These are phyloP conservation scores for Platichthys flesus DNA, from an alignment of 2,113 vertebrate species.

Conservation along the genomic window DNA sequence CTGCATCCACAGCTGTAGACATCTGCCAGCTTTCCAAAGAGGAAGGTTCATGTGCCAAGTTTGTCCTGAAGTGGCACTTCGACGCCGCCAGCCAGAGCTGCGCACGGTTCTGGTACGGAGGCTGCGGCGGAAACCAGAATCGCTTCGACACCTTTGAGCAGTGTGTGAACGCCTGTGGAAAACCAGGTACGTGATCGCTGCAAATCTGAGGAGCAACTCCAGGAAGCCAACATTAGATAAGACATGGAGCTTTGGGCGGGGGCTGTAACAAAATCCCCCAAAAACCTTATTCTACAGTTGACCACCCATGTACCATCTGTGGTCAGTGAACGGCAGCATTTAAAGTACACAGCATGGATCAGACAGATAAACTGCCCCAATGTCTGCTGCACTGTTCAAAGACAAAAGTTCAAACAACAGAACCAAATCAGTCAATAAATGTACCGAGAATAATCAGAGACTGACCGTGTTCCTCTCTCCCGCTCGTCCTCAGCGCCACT, in stretches of 20 bases:
- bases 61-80: slow-evolving; percentile 89
- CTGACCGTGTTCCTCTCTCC: neutral
- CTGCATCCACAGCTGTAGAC: slow-evolving; percentile 61
- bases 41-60: slow-evolving; percentile 86
- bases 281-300: neutral
- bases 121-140: slow-evolving; percentile 93
- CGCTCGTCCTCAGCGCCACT: slow-evolving; percentile 70
- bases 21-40: slow-evolving; percentile 88
- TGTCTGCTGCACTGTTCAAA: too few relatives aligned
- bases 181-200: slow-evolving; percentile 77
- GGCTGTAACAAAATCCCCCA: neutral
- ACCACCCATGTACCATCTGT: too few relatives aligned
- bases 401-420: neutral
- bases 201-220: too few relatives aligned
- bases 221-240: neutral
- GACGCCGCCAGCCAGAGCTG: slow-evolving; percentile 85
- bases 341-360: too few relatives aligned
- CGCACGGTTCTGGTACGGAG: slow-evolving; percentile 93
- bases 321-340: too few relatives aligned
- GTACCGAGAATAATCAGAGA: neutral
- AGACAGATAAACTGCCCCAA: too few relatives aligned
- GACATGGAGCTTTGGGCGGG: neutral
- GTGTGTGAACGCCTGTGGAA: slow-evolving; percentile 88
- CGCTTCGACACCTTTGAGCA: slow-evolving; percentile 88
- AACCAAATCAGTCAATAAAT: neutral